Evolutionary conservation across 2,113 vertebrate species (phyloP).

Genomic region (Ardeotis arabs): DNA sequence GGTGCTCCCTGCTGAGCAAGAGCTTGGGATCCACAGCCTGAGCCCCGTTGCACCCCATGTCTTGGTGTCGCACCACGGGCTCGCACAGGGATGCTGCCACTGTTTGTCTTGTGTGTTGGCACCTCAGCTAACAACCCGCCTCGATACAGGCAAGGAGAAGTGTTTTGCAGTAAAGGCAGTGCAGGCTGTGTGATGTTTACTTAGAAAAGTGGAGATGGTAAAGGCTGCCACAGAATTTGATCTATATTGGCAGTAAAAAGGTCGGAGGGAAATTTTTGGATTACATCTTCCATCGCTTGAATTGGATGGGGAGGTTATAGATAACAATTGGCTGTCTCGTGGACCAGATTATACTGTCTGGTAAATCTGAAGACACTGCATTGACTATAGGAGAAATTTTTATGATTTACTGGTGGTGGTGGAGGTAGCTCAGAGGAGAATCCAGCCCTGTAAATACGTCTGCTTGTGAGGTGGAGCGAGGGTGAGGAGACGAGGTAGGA

Average conservation of each 20-base stretch:
- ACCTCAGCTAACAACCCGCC: neutral
- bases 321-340: constrained; percentile 57
- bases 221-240: constrained; percentile 48
- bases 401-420: constrained; percentile 35
- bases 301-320: constrained; percentile 50
- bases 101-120: neutral
- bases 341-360: constrained; percentile 56
- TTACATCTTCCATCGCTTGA: constrained; percentile 32
- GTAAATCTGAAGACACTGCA: constrained; percentile 51
- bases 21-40: neutral
- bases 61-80: neutral
- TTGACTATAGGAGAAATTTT: constrained; percentile 44
- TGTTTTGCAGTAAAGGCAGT: constrained; percentile 3
- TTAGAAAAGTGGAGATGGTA: constrained; percentile 51
- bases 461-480: neutral
- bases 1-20: neutral
- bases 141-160: neutral
- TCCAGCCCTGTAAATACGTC: neutral
- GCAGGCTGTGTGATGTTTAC: constrained; percentile 25
- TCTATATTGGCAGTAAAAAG: constrained; percentile 62
- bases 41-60: accelerated
- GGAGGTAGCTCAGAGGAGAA: neutral
- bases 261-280: constrained; percentile 48
- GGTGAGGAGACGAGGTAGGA: neutral
- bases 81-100: neutral